Evolutionary conservation across 2,888 invertebrate genomes (phyloP).

Genomic region (Neoscelio sp.): DNA sequence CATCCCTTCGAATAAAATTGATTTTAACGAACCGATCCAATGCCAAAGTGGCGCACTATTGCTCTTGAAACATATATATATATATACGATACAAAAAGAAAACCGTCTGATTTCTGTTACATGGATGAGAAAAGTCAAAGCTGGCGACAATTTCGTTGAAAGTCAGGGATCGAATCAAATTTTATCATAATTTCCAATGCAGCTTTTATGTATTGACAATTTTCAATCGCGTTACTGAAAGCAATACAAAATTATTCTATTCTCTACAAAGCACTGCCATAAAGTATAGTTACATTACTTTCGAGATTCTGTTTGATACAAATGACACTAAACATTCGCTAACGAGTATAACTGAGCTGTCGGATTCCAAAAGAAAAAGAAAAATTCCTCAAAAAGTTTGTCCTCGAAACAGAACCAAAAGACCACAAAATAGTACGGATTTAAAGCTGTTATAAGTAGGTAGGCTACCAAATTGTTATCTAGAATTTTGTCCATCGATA

Average conservation of each 20-base stretch:
- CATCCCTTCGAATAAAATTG: slow-evolving; percentile 8
- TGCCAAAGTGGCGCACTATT: slow-evolving; percentile 19
- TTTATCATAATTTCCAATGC: slow-evolving; percentile 22
- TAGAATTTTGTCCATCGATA: slow-evolving; percentile 13
- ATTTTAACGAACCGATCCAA: slow-evolving; percentile 52
- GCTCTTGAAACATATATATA: slow-evolving; percentile 54
- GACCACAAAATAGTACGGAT: slow-evolving; percentile 22
- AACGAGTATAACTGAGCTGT: slow-evolving; percentile 27
- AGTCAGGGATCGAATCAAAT: slow-evolving; percentile 8
- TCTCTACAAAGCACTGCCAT: slow-evolving; percentile 81
- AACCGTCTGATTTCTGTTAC: slow-evolving; percentile 40
- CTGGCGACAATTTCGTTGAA: not conserved
- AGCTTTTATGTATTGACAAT: slow-evolving; percentile 42
- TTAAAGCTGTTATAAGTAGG: not conserved
- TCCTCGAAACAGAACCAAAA: not conserved
- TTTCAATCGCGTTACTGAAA: slow-evolving; percentile 36
- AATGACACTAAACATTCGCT: slow-evolving; percentile 44
- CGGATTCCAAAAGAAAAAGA: not conserved
- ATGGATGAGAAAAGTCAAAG: slow-evolving; percentile 1
- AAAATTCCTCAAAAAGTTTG: not conserved
- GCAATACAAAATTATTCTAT: slow-evolving; percentile 68
- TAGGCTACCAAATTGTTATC: slow-evolving; percentile 3
- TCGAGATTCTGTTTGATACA: slow-evolving; percentile 70
- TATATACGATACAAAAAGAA: no score
- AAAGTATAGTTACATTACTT: slow-evolving; percentile 76